Evolutionary conservation across 2,797 vertebrate species (phyloP).

Genomic region (Mus spretus): DNA sequence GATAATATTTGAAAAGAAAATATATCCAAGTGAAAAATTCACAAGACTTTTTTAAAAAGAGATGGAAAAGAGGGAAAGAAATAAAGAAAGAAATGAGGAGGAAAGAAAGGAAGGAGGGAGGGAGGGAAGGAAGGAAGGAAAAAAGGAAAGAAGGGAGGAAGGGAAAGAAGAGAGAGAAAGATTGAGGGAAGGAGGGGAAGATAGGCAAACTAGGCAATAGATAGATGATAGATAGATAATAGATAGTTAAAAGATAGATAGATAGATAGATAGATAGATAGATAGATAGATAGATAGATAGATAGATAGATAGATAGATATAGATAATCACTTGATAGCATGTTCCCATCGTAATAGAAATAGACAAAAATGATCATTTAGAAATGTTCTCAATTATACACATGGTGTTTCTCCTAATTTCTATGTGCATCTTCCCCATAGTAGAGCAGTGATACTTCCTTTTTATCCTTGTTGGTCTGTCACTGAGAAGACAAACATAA

Average conservation of each 20-base stretch:
- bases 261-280: background rate
- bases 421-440: background rate
- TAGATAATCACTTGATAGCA: constrained; percentile 32
- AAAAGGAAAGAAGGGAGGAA: background rate
- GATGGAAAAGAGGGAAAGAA: background rate
- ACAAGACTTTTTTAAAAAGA: constrained; percentile 11
- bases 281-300: background rate
- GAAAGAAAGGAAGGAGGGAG: background rate
- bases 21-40: constrained; percentile 57
- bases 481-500: background rate
- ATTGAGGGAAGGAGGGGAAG: background rate
- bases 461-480: background rate
- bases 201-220: background rate
- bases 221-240: background rate
- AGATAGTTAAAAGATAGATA: background rate
- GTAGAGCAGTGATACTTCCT: background rate
- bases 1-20: too few relatives aligned
- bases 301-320: background rate
- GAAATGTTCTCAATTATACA: constrained; percentile 37
- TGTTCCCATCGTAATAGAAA: constrained; percentile 50
- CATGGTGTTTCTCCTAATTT: constrained; percentile 16
- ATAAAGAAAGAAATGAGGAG: background rate
- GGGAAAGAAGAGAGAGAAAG: background rate
- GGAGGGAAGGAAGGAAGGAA: too few relatives aligned
- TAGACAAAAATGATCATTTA: background rate